These are phyloP conservation scores for Minunthozetes semirufus DNA, from an alignment of 2,888 invertebrate species.

Conservation along the genomic window DNA sequence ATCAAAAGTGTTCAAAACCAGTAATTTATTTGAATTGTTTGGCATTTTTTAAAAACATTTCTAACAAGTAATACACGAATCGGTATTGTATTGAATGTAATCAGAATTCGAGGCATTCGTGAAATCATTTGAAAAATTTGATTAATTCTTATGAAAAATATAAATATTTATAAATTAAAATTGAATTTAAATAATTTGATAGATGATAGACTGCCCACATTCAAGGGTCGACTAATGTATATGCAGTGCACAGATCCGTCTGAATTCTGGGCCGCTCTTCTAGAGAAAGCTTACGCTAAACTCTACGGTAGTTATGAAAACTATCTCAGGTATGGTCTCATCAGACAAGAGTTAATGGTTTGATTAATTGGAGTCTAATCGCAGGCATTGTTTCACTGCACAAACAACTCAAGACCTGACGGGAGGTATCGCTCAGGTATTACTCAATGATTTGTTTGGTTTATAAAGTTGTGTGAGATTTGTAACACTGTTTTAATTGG, in stretches of 20 bases:
- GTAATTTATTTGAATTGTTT: too few species aligned
- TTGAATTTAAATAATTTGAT: neutral
- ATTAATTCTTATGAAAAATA: too few species aligned
- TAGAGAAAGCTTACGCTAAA: constrained; percentile 75
- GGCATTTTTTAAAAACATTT: too few species aligned
- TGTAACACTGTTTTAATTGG: neutral
- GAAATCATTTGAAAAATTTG: too few species aligned
- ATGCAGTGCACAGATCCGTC: constrained; percentile 56
- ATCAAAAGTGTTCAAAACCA: too few species aligned
- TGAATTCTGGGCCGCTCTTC: constrained; percentile 69
- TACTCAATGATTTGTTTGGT: neutral
- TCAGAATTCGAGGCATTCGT: too few species aligned
- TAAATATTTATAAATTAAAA: too few species aligned
- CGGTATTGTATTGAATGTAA: too few species aligned
- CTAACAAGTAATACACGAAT: too few species aligned
- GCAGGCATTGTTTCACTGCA: constrained; percentile 56
- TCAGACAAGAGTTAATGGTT: neutral
- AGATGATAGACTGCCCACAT: constrained; percentile 67
- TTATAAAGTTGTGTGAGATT: neutral
- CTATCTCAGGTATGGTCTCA: constrained; percentile 45
- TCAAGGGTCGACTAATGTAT: constrained; percentile 59
- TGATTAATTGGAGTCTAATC: constrained; percentile 29
- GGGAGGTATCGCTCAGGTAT: constrained; percentile 63
- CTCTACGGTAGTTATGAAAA: constrained; percentile 63
- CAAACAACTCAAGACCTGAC: constrained; percentile 65